Evolutionary conservation across 2,113 vertebrate genomes (phyloP).

Genomic region (Galeopterus variegatus): DNA sequence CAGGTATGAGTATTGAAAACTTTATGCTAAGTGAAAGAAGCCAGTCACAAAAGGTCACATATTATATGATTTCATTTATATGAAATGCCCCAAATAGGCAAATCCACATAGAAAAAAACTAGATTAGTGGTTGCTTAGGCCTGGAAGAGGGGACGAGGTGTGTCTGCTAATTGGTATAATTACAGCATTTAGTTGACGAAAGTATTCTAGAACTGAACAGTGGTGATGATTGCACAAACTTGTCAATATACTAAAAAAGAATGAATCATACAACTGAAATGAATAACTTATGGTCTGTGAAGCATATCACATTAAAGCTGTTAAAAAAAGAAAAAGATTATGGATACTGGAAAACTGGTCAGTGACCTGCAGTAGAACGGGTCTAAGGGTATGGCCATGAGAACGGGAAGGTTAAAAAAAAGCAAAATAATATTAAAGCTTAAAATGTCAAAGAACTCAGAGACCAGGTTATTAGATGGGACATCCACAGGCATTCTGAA

Average conservation of each 20-base stretch:
- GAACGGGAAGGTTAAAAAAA: neutral
- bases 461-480: neutral
- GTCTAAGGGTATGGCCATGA: neutral
- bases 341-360: neutral
- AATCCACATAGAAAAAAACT: neutral
- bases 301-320: neutral
- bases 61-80: neutral
- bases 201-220: neutral
- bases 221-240: neutral
- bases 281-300: neutral
- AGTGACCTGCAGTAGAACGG: neutral
- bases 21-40: neutral
- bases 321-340: neutral
- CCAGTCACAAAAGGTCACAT: neutral
- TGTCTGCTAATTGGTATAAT: neutral
- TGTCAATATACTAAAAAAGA: neutral
- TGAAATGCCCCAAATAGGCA: neutral
- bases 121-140: neutral
- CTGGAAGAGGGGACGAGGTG: neutral
- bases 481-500: neutral
- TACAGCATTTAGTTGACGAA: neutral
- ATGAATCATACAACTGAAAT: neutral
- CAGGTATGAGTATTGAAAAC: neutral
- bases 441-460: neutral
- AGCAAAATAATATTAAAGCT: neutral